phyloP scores from a whole-genome alignment of 1,140 invertebrate genomes.

The Lasioglossum albipes region DNA sequence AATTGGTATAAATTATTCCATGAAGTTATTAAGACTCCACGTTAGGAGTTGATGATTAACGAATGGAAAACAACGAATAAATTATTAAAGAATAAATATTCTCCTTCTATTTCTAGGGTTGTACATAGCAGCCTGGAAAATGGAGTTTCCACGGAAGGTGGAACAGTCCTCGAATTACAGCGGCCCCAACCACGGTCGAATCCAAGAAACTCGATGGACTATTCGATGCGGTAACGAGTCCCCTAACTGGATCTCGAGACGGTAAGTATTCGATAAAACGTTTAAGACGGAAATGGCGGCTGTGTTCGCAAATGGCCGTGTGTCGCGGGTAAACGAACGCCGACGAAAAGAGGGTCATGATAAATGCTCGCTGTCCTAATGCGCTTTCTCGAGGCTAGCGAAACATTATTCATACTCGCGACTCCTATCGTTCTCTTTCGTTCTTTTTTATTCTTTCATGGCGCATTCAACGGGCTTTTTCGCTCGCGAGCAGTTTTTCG shows the following conservation, averaged over 20 bases:
- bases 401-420: slow-evolving; percentile 26
- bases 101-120: too few species aligned
- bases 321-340: background rate
- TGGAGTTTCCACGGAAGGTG: too few species aligned
- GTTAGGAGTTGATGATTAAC: too few species aligned
- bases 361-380: slow-evolving; percentile 4
- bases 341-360: background rate
- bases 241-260: slow-evolving; percentile 2
- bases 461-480: background rate
- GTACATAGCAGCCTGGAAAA: too few species aligned
- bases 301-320: background rate
- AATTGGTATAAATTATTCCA: too few species aligned
- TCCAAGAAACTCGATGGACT: slow-evolving; percentile 26
- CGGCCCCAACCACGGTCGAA: background rate
- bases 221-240: slow-evolving; percentile 38
- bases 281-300: slow-evolving; percentile 32
- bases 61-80: too few species aligned
- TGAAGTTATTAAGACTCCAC: too few species aligned
- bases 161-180: too few species aligned
- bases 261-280: slow-evolving; percentile 36
- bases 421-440: background rate
- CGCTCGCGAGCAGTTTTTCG: background rate
- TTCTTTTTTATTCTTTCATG: too few species aligned
- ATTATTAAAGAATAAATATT: too few species aligned
- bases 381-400: background rate